A percentile compares a stretch with the other conserved stretches of the same genome.
Evolutionary conservation across 2,888 invertebrate species (phyloP).

Genomic region (Lepidocyrtinus sp.): DNA sequence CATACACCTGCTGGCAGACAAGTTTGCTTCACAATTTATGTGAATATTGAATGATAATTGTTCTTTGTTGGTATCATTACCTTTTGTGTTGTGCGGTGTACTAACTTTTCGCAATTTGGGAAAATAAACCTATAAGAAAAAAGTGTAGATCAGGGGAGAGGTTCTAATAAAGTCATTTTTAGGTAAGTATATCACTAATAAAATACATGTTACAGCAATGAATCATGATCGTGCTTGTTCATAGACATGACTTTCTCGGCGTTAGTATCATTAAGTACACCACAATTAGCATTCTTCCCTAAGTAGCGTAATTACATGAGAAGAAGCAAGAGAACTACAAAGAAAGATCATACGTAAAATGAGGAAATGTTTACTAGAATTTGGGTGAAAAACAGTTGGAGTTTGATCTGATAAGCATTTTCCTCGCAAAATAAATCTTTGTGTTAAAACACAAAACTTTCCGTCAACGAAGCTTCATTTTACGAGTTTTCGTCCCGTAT

Average conservation of each 20-base stretch:
- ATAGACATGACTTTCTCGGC: background rate
- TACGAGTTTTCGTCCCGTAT: too few relatives aligned
- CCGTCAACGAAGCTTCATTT: too few relatives aligned
- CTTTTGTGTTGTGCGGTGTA: background rate
- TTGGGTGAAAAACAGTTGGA: too few relatives aligned
- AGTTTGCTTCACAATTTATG: background rate
- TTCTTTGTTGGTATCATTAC: background rate
- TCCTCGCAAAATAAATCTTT: too few relatives aligned
- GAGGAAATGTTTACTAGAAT: too few relatives aligned
- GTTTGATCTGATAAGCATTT: too few relatives aligned
- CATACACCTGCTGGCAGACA: background rate
- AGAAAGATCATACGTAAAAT: too few relatives aligned
- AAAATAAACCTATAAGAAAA: background rate
- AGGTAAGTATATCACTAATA: background rate
- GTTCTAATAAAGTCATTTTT: background rate
- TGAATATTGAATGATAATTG: background rate
- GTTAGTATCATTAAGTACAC: too few relatives aligned
- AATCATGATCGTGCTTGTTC: background rate
- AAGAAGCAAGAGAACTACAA: too few relatives aligned
- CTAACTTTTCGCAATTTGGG: background rate
- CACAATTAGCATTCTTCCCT: too few relatives aligned
- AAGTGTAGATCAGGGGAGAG: background rate
- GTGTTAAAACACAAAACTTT: too few relatives aligned
- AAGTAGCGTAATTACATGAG: too few relatives aligned
- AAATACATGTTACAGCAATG: background rate